These are phyloP conservation scores for Ostrea denselamellosa DNA, from an alignment of 1,140 invertebrate genomes.

Conservation along the genomic window DNA sequence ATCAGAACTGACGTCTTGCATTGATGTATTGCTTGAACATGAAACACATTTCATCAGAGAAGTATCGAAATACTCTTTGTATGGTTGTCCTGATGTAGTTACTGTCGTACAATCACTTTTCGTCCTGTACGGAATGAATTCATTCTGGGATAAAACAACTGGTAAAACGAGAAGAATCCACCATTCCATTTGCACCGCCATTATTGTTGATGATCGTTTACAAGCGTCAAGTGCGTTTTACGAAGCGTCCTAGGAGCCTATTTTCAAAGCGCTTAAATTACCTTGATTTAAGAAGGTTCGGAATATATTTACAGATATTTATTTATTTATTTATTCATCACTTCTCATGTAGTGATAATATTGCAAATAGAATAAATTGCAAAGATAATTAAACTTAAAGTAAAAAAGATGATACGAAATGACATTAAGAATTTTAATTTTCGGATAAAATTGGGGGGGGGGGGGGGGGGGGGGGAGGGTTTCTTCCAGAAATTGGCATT, in stretches of 20 bases:
- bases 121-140: constrained; percentile 29
- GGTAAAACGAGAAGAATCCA: constrained; percentile 1
- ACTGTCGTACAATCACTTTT: constrained; percentile 35
- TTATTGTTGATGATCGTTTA: constrained; percentile 19
- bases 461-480: no score
- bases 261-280: not conserved
- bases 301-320: not conserved
- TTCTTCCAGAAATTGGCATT: no score
- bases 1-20: constrained; percentile 46
- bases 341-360: no score
- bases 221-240: not conserved
- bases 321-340: no score
- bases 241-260: not conserved
- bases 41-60: constrained; percentile 37
- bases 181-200: not conserved
- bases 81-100: not conserved
- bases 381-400: no score
- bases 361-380: no score
- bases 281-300: not conserved
- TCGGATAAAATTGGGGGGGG: no score
- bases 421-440: no score
- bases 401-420: no score
- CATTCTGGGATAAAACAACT: not conserved
- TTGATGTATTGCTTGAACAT: constrained; percentile 52
- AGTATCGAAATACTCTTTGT: constrained; percentile 53